These are phyloP conservation scores for Drosophila novamexicana DNA, from an alignment of 1,140 invertebrate species.

Conservation along the genomic window DNA sequence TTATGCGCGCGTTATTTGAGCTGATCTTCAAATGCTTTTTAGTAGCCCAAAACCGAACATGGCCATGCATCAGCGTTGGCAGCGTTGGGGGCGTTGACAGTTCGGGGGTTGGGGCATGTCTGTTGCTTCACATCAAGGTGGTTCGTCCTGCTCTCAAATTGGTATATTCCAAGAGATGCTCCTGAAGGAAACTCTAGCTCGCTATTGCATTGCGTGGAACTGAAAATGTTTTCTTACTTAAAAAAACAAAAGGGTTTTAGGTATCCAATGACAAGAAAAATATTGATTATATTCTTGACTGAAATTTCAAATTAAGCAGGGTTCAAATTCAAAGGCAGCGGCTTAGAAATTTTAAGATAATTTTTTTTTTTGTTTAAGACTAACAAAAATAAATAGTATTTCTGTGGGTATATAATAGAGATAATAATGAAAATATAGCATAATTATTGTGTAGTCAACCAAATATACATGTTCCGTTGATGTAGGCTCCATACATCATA, in stretches of 20 bases:
- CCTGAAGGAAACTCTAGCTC: slow-evolving; percentile 22
- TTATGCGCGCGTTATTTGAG: slow-evolving; percentile 45
- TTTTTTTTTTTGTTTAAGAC: too few relatives aligned
- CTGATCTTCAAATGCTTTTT: slow-evolving; percentile 35
- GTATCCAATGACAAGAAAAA: slow-evolving; percentile 32
- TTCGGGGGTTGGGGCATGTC: slow-evolving; percentile 32
- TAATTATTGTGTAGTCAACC: too few relatives aligned
- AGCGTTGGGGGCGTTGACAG: slow-evolving; percentile 44
- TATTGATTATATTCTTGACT: neutral
- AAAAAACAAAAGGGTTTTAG: slow-evolving; percentile 4
- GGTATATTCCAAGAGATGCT: neutral
- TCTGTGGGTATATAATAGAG: too few relatives aligned
- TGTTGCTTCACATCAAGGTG: slow-evolving; percentile 5
- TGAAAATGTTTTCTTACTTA: slow-evolving; percentile 8
- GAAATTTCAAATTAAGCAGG: neutral
- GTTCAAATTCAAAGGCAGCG: neutral
- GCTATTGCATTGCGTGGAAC: slow-evolving; percentile 24
- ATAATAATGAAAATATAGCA: too few relatives aligned
- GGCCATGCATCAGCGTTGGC: neutral
- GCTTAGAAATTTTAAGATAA: neutral
- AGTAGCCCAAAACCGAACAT: slow-evolving; percentile 30
- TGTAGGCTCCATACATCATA: too few relatives aligned
- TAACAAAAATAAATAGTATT: too few relatives aligned
- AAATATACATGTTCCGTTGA: too few relatives aligned
- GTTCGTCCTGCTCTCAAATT: slow-evolving; percentile 5